phyloP scores from a whole-genome alignment of 2,888 invertebrate genomes.

The Eilema caniola region DNA sequence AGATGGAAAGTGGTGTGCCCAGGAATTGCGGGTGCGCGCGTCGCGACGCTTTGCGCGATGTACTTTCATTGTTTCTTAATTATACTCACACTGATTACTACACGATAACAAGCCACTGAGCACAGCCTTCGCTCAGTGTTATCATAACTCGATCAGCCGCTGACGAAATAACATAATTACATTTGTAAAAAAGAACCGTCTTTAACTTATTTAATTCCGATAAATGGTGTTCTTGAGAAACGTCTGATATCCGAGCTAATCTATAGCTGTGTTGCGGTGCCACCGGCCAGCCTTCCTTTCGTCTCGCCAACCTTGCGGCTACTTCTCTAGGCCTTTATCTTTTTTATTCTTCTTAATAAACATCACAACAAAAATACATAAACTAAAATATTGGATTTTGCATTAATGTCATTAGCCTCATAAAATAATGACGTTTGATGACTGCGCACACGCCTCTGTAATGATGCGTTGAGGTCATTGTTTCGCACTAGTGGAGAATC shows the following conservation, averaged over 20 bases:
- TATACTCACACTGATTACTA: conserved; percentile 15
- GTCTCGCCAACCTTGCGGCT: conserved; percentile 14
- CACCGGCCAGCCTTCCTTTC: conserved; percentile 11
- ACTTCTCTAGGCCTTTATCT: conserved; percentile 6
- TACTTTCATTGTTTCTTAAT: conserved; percentile 20
- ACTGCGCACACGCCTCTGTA: not conserved
- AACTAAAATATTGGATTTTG: not conserved
- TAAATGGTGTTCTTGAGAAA: conserved; percentile 15
- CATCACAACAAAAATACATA: not conserved
- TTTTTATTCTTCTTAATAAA: not conserved
- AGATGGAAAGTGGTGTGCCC: not conserved
- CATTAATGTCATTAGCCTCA: conserved; percentile 5
- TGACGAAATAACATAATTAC: conserved; percentile 19
- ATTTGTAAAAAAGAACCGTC: conserved; percentile 8
- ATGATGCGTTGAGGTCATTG: not conserved
- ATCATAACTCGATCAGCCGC: conserved; percentile 15
- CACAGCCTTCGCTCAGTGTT: conserved; percentile 14
- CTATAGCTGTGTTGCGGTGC: conserved; percentile 14
- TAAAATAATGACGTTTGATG: not conserved
- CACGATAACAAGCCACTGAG: conserved; percentile 19
- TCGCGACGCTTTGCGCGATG: conserved; percentile 1
- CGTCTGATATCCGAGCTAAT: conserved; percentile 7
- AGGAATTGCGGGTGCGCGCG: not conserved
- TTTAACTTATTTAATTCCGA: conserved; percentile 6
- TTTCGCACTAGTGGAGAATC: not conserved